Base-by-base conservation (phyloP, 2,888 invertebrate species). In the Linyphia triangularis region DNA sequence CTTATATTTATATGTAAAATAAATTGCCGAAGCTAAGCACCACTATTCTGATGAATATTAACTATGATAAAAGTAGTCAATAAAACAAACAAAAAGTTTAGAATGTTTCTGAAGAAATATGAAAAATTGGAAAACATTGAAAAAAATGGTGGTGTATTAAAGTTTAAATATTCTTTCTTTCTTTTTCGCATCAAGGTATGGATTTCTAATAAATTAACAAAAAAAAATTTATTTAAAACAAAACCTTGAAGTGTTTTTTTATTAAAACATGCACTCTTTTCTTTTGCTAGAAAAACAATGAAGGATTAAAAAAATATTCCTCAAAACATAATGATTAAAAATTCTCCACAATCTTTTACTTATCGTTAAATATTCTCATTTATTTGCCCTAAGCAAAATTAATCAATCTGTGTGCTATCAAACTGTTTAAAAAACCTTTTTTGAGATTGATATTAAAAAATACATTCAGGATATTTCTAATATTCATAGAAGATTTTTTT, bases 301-400 rank as follows among this genome's bases (percentile, higher is more conserved):
- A 22, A 1, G 43, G 9, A 10, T 26, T 40, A 73, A 63, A 63
- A 77, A 77, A 77, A 19, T 61, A 51, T 16, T 37, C 24, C 40
- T 37, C 51, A 73, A 77, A 63, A 61, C 63, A 63, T 61, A 57
- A 73, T 51, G 51, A 61, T 63, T 63, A 51, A 77, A 51, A 51
- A 9, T 51, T 51, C 51, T 51, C 30, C 30, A 33, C 30, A 67
- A 33, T 67, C 67, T 67, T 33, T 67, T 33, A 67, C n/a, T 33
- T 19, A 33, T 13, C 30, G 67, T 33, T 26, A 63, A 63, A 63
- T 28, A 63, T 67, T 67, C 33, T 9, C 51, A 51, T 70, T 43
- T 73, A 33, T 79, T 79, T 67, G 79, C 79, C 79, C 51, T 3
- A 30, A 67, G 79, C 67, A 10, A 79, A 79, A 51, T 51, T 79